Evolutionary conservation across 2,888 invertebrate species (phyloP), one percentile per base, ranked within the genome.

Genomic region (Ptilodon capucinus): DNA sequence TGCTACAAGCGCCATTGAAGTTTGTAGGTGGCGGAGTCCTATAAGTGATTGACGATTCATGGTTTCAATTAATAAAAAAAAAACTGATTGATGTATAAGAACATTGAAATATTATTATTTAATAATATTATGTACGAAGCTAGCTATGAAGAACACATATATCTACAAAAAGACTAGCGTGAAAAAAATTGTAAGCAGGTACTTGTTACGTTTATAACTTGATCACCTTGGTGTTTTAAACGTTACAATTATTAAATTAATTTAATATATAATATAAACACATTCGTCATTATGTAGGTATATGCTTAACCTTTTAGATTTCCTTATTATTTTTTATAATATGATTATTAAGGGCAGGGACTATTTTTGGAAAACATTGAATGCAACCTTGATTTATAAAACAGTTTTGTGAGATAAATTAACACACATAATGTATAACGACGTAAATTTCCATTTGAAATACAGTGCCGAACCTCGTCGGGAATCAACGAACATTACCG

Each of bases 251-350:
- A 36, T 19, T 19, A 11, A 13, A 19, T 38, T 13, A 17, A 38
- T 9, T n/a, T 36, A 18, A 17, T 4, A 11, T 36, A 46, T 35
- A 47, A 2, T 25, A 30, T 16, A 21, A 48, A 53, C 7, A 34
- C 34, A 16, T 14, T 8, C 34, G 46, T 63, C 40, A 48, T 62
- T 46, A 53, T 39, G 39, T 54, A 39, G 43, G 44, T 42, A 36
- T 35, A 19, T 47, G 38, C 47, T 44, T 48, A 45, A 67, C 51
- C 41, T 52, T 40, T 49, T 39, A 48, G 49, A 51, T 68, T 68
- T 68, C 64, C 64, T 48, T 57, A 38, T 58, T 43, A 21, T n/a
- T 42, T 44, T 44, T 36, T 43, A n/a, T 46, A 49, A 13, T 14
- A 30, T 51, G n/a, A 36, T 30, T 41, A 36, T 41, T 51, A 47